Percentiles rank a stretch among this genome's conserved stretches.
These are phyloP conservation scores for Zaprionus taronus DNA, from an alignment of 1,140 invertebrate species.

Conservation along the genomic window DNA sequence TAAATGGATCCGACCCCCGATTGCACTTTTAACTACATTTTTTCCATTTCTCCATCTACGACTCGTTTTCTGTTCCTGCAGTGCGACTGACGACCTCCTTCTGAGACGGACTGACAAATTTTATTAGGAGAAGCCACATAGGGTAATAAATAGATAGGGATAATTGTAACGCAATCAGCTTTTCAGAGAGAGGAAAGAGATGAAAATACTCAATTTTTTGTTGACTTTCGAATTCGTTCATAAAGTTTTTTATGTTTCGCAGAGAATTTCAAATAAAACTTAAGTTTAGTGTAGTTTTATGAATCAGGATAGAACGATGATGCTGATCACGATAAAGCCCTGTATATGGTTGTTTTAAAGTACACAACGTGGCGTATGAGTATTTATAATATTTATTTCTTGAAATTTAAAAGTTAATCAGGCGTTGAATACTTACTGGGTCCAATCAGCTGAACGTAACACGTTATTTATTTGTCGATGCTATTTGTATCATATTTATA, in stretches of 20 bases:
- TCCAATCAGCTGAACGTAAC: constrained; percentile 41
- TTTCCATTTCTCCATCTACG: constrained; percentile 21
- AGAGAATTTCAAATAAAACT: constrained; percentile 37
- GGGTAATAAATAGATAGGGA: constrained; percentile 25
- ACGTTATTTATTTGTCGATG: constrained; percentile 44
- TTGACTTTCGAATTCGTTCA: constrained; percentile 53
- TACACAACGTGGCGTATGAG: constrained; percentile 17
- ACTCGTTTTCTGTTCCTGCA: constrained; percentile 12
- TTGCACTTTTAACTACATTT: constrained; percentile 57
- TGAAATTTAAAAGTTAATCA: constrained; percentile 50
- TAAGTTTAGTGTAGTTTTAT: constrained; percentile 38
- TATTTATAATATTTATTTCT: constrained; percentile 1
- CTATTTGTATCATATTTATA: background rate
- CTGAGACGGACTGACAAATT: constrained; percentile 33
- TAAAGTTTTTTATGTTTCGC: constrained; percentile 17
- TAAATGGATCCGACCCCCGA: constrained; percentile 47
- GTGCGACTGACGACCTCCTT: constrained; percentile 24
- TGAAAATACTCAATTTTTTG: constrained; percentile 61
- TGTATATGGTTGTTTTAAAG: too few relatives aligned
- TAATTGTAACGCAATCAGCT: constrained; percentile 1
- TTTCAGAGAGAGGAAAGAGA: constrained; percentile 15
- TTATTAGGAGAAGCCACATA: constrained; percentile 18
- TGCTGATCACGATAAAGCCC: too few relatives aligned
- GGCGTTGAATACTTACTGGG: constrained; percentile 65
- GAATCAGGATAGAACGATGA: background rate